Percentiles rank a stretch among this genome's conserved stretches.
phyloP scores from a whole-genome alignment of 2,113 vertebrate species.

The Petrocephalus microphthalmus region DNA sequence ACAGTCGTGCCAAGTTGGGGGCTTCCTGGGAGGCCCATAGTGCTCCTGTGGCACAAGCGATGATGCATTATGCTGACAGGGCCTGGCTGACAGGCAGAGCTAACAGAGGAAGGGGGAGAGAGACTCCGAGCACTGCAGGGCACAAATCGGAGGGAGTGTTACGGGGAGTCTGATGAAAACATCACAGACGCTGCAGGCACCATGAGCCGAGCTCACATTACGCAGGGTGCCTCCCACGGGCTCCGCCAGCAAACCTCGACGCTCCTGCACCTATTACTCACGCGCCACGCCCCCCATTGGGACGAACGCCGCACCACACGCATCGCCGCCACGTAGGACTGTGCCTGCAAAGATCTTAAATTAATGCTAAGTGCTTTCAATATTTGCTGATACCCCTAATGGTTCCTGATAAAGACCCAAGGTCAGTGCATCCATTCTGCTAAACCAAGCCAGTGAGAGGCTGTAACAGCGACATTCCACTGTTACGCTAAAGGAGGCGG shows the following conservation, averaged over 20 bases:
- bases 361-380: neutral
- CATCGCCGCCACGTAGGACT: neutral
- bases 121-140: neutral
- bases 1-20: neutral
- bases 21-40: neutral
- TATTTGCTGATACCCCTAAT: neutral
- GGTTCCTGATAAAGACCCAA: neutral
- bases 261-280: neutral
- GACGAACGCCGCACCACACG: neutral
- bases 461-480: neutral
- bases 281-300: neutral
- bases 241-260: neutral
- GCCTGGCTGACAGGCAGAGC: neutral
- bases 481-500: neutral
- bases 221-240: neutral
- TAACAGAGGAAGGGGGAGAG: neutral
- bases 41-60: neutral
- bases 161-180: neutral
- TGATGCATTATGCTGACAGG: neutral
- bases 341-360: neutral
- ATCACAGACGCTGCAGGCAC: neutral
- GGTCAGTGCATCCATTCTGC: neutral
- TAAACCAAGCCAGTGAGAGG: neutral
- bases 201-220: neutral
- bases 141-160: neutral